phyloP scores from a whole-genome alignment of 2,888 invertebrate species.

The Matsumyia berberina region DNA sequence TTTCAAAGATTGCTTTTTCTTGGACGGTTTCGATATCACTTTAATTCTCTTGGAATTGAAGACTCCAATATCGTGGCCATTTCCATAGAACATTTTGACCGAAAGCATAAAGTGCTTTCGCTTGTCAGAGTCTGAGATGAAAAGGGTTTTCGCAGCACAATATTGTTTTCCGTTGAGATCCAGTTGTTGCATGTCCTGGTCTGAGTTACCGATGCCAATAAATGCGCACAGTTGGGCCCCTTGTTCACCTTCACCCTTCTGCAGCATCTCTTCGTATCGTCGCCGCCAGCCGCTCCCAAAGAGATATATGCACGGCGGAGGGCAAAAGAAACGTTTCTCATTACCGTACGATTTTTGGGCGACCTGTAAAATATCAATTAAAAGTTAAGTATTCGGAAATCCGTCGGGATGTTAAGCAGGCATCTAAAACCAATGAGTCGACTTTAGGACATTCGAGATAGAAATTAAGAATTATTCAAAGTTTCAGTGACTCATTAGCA shows the following conservation, averaged over 20 bases:
- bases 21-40: conserved; percentile 99
- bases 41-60: conserved; percentile 99
- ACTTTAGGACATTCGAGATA: not conserved
- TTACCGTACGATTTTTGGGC: conserved; percentile 99
- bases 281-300: conserved; percentile 99
- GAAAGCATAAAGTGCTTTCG: conserved; percentile 99
- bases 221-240: conserved; percentile 98
- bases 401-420: not conserved
- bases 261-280: conserved; percentile 96
- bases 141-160: conserved; percentile 99
- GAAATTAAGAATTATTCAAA: not conserved
- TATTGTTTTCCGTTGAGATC: conserved; percentile 99
- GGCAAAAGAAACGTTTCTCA: conserved; percentile 99
- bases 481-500: conserved; percentile 31
- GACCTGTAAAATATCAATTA: conserved; percentile 85
- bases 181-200: conserved; percentile 99
- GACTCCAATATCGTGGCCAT: conserved; percentile 98
- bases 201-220: conserved; percentile 99
- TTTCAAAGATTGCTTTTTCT: conserved; percentile 99
- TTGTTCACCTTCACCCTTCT: conserved; percentile 95
- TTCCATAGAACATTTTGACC: conserved; percentile 99
- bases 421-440: too few species aligned
- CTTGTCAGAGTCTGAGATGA: conserved; percentile 99
- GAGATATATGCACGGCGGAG: conserved; percentile 99
- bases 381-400: not conserved